Evolutionary conservation across 2,888 invertebrate species (phyloP).

Genomic region (Podabrus alpinus): DNA sequence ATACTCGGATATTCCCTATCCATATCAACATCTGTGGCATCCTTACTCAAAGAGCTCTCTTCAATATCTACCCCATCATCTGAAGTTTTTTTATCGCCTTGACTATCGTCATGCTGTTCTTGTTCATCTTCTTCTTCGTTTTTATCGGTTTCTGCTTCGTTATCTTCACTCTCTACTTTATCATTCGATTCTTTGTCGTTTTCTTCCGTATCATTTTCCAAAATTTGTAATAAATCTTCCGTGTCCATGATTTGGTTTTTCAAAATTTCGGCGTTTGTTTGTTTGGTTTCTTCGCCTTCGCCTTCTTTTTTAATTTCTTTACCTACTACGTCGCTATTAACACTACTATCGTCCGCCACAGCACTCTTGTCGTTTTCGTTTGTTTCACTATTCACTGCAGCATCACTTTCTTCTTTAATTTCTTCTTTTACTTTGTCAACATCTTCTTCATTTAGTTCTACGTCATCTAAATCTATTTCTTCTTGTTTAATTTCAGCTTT

Average conservation of each 20-base stretch:
- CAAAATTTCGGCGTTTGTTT: conserved; percentile 36
- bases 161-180: conserved; percentile 21
- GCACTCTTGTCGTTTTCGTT: background rate
- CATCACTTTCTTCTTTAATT: background rate
- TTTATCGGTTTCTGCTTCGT: conserved; percentile 27
- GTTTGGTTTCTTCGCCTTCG: background rate
- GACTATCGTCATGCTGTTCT: conserved; percentile 46
- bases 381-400: background rate
- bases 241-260: conserved; percentile 28
- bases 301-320: conserved; percentile 2
- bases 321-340: background rate
- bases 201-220: conserved; percentile 28
- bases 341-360: background rate
- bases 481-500: too few relatives aligned
- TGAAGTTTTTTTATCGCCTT: conserved; percentile 42
- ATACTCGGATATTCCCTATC: conserved; percentile 10
- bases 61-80: conserved; percentile 44
- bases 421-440: background rate
- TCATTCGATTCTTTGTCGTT: conserved; percentile 13
- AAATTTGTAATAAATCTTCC: conserved; percentile 33
- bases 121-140: conserved; percentile 26
- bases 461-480: too few relatives aligned
- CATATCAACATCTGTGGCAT: conserved; percentile 6
- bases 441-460: conserved; percentile 3
- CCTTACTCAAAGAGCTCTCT: conserved; percentile 25